Evolutionary conservation across 2,888 invertebrate genomes (phyloP).

Genomic region (Erannis defoliaria): DNA sequence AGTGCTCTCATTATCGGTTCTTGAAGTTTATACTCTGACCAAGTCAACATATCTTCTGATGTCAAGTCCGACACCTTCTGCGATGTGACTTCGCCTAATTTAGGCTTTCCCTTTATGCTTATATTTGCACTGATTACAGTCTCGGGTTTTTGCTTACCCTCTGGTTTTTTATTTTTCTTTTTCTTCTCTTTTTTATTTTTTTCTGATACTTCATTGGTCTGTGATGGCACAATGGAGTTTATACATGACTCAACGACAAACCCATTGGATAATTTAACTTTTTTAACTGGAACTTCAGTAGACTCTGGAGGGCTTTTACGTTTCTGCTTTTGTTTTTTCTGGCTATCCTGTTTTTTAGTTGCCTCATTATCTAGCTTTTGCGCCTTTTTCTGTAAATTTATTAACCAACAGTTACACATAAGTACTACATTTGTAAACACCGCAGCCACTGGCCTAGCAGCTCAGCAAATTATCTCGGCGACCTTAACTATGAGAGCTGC

Average conservation of each 20-base stretch:
- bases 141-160: conserved; percentile 27
- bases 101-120: conserved; percentile 53
- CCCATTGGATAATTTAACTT: conserved; percentile 68
- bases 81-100: conserved; percentile 65
- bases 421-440: no score
- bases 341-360: conserved; percentile 45
- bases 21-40: conserved; percentile 91
- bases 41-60: conserved; percentile 84
- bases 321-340: conserved; percentile 47
- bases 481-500: no score
- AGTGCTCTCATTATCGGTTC: conserved; percentile 90
- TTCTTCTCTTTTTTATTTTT: conserved; percentile 34
- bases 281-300: conserved; percentile 53
- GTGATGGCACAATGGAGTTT: conserved; percentile 57
- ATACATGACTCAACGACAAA: conserved; percentile 72
- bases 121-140: conserved; percentile 29
- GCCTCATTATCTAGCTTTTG: conserved; percentile 15
- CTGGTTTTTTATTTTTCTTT: conserved; percentile 21
- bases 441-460: no score
- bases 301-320: conserved; percentile 54
- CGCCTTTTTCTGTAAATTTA: conserved; percentile 52
- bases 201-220: conserved; percentile 53
- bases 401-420: not conserved
- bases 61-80: conserved; percentile 58
- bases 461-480: no score